Evolutionary conservation across 2,113 vertebrate species (phyloP).

Genomic region (Caracal caracal): DNA sequence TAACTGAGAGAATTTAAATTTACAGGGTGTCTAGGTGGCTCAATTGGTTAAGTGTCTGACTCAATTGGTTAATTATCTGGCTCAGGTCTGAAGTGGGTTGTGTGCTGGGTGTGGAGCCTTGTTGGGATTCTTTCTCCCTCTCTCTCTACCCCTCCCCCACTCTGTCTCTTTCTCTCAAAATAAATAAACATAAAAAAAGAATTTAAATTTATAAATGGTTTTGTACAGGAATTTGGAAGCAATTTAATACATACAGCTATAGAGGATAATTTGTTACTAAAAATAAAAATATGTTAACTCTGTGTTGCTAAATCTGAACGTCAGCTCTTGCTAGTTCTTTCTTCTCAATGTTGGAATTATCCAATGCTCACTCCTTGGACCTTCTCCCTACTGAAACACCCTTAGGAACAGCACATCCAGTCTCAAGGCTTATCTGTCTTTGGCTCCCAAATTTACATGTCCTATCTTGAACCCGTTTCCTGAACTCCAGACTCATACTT

Average conservation of each 20-base stretch:
- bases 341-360: neutral
- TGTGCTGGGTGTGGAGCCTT: too few species aligned
- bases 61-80: too few species aligned
- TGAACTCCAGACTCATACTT: neutral
- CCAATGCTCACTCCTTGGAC: neutral
- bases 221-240: neutral
- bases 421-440: neutral
- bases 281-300: conserved; percentile 27
- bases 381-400: neutral
- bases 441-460: neutral
- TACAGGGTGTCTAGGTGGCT: too few species aligned
- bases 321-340: neutral
- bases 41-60: too few species aligned
- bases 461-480: neutral
- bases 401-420: neutral
- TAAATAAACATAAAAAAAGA: too few species aligned
- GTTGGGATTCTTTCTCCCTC: too few species aligned
- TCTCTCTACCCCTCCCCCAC: too few species aligned
- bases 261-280: neutral
- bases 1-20: too few species aligned
- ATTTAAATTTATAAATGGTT: conserved; percentile 4
- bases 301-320: neutral
- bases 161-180: too few species aligned
- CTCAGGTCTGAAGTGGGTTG: too few species aligned
- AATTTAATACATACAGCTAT: neutral